These are phyloP conservation scores for Gastracanthus pulcherrimus DNA, from an alignment of 2,888 invertebrate species.

Conservation along the genomic window DNA sequence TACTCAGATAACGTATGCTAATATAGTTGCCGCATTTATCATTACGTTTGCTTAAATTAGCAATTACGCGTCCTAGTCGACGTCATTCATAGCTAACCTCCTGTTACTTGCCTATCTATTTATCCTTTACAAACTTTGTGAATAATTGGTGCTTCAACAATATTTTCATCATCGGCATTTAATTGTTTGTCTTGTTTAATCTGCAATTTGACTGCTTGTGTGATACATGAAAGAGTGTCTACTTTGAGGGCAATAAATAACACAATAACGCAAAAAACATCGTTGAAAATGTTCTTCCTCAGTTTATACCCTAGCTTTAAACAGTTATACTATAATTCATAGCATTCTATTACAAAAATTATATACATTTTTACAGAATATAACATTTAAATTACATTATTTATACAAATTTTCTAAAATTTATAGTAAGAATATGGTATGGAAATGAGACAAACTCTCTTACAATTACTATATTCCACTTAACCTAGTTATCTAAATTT, in stretches of 20 bases:
- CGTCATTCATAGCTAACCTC: conserved; percentile 1
- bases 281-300: background rate
- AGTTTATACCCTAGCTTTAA: background rate
- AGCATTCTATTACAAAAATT: too few species aligned
- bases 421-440: background rate
- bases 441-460: background rate
- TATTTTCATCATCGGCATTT: conserved; percentile 6
- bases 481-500: conserved; percentile 25
- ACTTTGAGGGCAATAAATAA: conserved; percentile 18
- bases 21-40: background rate
- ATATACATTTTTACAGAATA: too few species aligned
- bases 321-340: background rate
- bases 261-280: conserved; percentile 20
- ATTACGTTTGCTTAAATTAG: conserved; percentile 16
- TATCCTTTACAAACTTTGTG: background rate
- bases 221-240: conserved; percentile 6
- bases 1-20: background rate
- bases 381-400: too few species aligned
- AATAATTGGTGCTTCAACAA: background rate
- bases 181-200: conserved; percentile 38
- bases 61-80: conserved; percentile 2
- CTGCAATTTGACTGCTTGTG: conserved; percentile 11
- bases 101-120: background rate
- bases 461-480: background rate
- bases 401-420: too few species aligned